Percentiles rank a stretch among this genome's conserved stretches.
phyloP scores from a whole-genome alignment of 2,888 invertebrate species.

The Cistogaster globosa region DNA sequence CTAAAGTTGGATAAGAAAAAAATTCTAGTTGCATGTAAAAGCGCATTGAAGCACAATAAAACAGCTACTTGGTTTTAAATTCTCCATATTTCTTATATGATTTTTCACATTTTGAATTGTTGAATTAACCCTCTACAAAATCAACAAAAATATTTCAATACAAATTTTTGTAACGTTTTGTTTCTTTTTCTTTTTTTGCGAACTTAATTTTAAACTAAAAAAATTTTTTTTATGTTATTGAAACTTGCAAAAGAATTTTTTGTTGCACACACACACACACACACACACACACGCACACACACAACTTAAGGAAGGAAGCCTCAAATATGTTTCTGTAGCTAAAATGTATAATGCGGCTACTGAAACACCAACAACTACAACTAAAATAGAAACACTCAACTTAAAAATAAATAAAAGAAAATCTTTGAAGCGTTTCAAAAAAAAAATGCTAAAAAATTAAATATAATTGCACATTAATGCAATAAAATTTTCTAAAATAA shows the following conservation, averaged over 20 bases:
- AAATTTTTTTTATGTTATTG: neutral
- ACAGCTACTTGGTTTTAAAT: too few relatives aligned
- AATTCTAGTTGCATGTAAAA: too few relatives aligned
- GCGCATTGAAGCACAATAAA: too few relatives aligned
- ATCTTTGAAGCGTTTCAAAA: constrained; percentile 61
- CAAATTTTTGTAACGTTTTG: constrained; percentile 33
- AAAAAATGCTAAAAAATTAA: constrained; percentile 57
- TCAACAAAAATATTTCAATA: too few relatives aligned
- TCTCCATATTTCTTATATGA: too few relatives aligned
- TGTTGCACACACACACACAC: constrained; percentile 12
- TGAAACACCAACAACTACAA: constrained; percentile 30
- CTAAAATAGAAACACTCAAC: neutral
- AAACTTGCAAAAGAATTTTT: constrained; percentile 38
- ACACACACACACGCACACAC: constrained; percentile 6
- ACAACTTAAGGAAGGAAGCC: constrained; percentile 68
- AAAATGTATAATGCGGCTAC: constrained; percentile 28
- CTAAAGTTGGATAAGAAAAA: too few relatives aligned
- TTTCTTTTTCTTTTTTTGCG: constrained; percentile 3
- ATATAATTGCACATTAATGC: constrained; percentile 70
- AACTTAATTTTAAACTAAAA: constrained; percentile 11
- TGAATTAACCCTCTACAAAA: too few relatives aligned
- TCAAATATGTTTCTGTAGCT: constrained; percentile 43
- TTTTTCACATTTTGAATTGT: too few relatives aligned
- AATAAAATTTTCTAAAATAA: constrained; percentile 62
- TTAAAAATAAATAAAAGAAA: constrained; percentile 43